A percentile compares a stretch with the other conserved stretches of the same genome.
phyloP scores from a whole-genome alignment of 2,888 invertebrate genomes.

The Alviniconcha strummeri region DNA sequence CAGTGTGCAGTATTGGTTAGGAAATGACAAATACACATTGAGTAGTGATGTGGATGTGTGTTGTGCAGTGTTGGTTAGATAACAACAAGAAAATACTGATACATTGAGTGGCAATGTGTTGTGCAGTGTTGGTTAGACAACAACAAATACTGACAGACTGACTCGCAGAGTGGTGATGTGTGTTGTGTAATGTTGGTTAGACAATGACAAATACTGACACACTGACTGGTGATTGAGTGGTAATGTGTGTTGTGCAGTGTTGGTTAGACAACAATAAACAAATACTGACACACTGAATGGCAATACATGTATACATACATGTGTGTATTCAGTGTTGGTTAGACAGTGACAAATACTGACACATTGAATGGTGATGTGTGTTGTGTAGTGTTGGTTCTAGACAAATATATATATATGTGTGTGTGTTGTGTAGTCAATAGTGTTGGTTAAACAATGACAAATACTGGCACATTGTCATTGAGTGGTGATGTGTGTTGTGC shows the following conservation, averaged over 20 bases:
- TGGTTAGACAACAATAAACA: conserved; percentile 99
- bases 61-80: neutral
- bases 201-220: no score
- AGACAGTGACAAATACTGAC: no score
- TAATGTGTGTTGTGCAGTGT: conserved; percentile 79
- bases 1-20: neutral
- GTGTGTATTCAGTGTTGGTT: neutral
- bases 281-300: conserved; percentile 80
- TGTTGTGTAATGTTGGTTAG: neutral
- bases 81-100: neutral
- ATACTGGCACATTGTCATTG: no score
- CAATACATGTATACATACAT: neutral
- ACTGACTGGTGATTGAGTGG: no score
- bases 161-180: no score
- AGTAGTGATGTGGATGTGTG: neutral
- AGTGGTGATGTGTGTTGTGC: neutral
- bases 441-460: neutral
- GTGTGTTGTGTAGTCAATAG: neutral
- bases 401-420: no score
- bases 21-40: neutral
- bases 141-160: no score
- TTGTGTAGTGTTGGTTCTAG: no score
- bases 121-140: neutral
- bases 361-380: no score
- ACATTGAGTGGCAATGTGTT: neutral